These are phyloP conservation scores for Neotragus moschatus DNA, from an alignment of 2,113 vertebrate species.

Conservation along the genomic window DNA sequence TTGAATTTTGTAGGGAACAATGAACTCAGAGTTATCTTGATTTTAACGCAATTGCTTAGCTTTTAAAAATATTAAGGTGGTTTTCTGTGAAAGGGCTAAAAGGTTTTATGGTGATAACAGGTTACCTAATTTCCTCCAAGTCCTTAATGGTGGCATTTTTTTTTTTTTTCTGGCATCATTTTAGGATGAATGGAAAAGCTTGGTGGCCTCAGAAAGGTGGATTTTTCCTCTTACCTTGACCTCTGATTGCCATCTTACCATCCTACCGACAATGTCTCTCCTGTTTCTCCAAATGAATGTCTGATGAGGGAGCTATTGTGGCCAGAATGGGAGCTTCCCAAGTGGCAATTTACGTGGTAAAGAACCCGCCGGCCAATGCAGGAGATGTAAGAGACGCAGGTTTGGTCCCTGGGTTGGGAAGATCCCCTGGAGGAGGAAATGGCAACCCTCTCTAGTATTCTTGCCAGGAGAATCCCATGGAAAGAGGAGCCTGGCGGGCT, in stretches of 20 bases:
- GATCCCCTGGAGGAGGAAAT: background rate
- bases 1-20: background rate
- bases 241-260: accelerated
- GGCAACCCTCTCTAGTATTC: background rate
- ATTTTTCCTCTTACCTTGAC: background rate
- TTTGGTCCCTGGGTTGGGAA: background rate
- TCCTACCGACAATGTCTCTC: background rate
- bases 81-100: background rate
- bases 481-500: background rate
- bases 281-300: background rate
- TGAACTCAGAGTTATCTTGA: background rate
- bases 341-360: background rate
- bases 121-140: background rate
- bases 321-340: background rate
- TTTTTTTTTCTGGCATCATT: background rate
- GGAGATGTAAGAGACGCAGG: background rate
- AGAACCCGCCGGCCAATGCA: background rate
- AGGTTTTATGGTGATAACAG: background rate
- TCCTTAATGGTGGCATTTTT: background rate
- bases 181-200: background rate
- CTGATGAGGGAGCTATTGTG: background rate
- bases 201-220: background rate
- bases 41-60: background rate
- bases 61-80: background rate
- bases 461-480: background rate